Evolutionary conservation across 2,113 vertebrate genomes (phyloP).

Genomic region (Scomber japonicus): DNA sequence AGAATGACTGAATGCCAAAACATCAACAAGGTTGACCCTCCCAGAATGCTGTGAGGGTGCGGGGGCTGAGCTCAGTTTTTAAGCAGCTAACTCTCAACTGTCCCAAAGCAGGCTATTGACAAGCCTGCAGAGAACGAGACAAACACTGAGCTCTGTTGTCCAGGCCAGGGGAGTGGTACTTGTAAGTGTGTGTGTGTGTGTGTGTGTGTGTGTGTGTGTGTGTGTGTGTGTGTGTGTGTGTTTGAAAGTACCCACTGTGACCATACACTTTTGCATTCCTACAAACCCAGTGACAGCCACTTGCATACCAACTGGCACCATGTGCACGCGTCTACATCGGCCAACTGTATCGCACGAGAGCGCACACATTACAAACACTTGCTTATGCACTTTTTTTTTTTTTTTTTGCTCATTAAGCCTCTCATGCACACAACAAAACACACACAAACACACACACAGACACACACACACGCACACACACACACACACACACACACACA

Average conservation of each 20-base stretch:
- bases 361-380: conserved; percentile 42
- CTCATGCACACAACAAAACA: conserved; percentile 10
- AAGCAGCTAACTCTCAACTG: conserved; percentile 41
- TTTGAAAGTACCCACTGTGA: conserved; percentile 1
- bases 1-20: conserved; percentile 34
- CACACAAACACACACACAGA: conserved; percentile 7
- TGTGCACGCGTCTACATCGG: conserved; percentile 24
- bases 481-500: conserved; percentile 19
- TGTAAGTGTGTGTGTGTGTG: neutral
- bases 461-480: conserved; percentile 35
- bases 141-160: conserved; percentile 59
- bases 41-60: conserved; percentile 40
- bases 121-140: conserved; percentile 38
- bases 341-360: conserved; percentile 22
- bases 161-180: conserved; percentile 37
- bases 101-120: conserved; percentile 23
- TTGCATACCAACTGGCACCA: conserved; percentile 39
- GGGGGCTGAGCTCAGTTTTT: conserved; percentile 31
- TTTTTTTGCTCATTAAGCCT: conserved; percentile 34
- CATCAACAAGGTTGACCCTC: conserved; percentile 26
- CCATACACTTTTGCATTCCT: conserved; percentile 35
- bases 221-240: conserved; percentile 3
- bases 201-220: conserved; percentile 28
- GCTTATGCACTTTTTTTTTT: neutral
- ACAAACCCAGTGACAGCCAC: conserved; percentile 37